A percentile compares a stretch with the other conserved stretches of the same genome.
phyloP scores from a whole-genome alignment of 1,140 invertebrate species.

The Drosophila arawakana region DNA sequence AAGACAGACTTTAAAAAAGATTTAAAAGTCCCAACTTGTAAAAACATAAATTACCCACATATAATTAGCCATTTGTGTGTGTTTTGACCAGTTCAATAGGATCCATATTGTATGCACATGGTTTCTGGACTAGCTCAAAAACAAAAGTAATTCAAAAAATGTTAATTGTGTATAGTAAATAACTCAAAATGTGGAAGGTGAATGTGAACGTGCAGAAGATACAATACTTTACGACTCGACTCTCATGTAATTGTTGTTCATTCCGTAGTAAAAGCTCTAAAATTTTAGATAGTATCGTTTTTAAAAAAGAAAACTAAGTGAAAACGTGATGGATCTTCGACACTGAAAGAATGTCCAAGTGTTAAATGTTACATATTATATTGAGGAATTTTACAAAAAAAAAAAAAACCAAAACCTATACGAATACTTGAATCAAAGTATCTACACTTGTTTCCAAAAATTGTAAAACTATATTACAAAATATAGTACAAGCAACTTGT shows the following conservation, averaged over 20 bases:
- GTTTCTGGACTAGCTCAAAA: conserved; percentile 55
- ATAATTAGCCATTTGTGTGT: conserved; percentile 24
- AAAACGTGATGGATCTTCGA: conserved; percentile 69
- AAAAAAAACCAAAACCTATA: conserved; percentile 59
- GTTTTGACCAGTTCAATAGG: conserved; percentile 48
- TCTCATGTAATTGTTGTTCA: conserved; percentile 66
- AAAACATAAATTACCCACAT: conserved; percentile 22
- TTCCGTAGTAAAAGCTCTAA: conserved; percentile 56
- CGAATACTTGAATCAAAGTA: conserved; percentile 67
- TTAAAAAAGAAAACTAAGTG: conserved; percentile 31
- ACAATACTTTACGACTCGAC: conserved; percentile 42
- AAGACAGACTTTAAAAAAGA: no score
- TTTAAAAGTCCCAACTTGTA: conserved; percentile 32
- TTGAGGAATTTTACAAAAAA: conserved; percentile 66
- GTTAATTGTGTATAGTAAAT: conserved; percentile 46
- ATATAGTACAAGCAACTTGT: conserved; percentile 38
- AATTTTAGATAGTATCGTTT: conserved; percentile 59
- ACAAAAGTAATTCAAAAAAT: conserved; percentile 11
- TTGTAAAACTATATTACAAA: conserved; percentile 65
- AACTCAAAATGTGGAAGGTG: conserved; percentile 48
- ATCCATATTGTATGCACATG: conserved; percentile 55
- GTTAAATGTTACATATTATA: conserved; percentile 66
- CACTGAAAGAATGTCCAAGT: conserved; percentile 57
- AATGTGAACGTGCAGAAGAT: conserved; percentile 33
- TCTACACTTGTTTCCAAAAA: conserved; percentile 59